Conservation (phyloP, 2,113 vertebrate genomes). For the Ellobius talpinus region DNA sequence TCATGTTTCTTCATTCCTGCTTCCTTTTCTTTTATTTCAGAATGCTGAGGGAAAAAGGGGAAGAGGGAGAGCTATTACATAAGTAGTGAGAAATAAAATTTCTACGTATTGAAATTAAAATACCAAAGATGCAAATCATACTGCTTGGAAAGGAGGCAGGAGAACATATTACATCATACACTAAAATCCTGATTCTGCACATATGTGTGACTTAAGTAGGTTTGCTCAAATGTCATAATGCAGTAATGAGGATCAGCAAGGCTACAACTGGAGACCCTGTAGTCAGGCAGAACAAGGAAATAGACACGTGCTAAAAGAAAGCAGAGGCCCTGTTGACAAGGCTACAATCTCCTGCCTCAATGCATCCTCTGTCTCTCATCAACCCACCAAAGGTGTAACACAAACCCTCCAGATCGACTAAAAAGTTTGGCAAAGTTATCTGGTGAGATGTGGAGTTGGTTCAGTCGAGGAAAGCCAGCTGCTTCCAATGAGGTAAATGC, state of each 20-base stretch:
- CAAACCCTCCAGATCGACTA: not conserved
- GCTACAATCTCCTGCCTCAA: not conserved
- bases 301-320: not conserved
- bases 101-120: constrained; percentile 43
- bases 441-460: constrained; percentile 39
- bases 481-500: constrained; percentile 60
- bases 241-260: not conserved
- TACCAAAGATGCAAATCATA: not conserved
- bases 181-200: constrained; percentile 11
- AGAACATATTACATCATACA: not conserved
- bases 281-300: not conserved
- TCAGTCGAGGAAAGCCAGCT: constrained; percentile 73
- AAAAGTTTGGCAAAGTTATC: not conserved
- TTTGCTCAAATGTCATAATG: not conserved
- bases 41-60: constrained; percentile 84
- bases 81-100: constrained; percentile 17
- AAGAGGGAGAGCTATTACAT: constrained; percentile 20
- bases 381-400: not conserved
- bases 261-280: not conserved
- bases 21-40: constrained; percentile 92
- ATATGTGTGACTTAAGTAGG: not conserved
- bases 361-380: not conserved
- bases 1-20: constrained; percentile 91
- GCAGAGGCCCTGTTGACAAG: not conserved
- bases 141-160: not conserved